These are phyloP conservation scores for Pteromalus puparum DNA, from an alignment of 1,140 invertebrate genomes.

Conservation along the genomic window DNA sequence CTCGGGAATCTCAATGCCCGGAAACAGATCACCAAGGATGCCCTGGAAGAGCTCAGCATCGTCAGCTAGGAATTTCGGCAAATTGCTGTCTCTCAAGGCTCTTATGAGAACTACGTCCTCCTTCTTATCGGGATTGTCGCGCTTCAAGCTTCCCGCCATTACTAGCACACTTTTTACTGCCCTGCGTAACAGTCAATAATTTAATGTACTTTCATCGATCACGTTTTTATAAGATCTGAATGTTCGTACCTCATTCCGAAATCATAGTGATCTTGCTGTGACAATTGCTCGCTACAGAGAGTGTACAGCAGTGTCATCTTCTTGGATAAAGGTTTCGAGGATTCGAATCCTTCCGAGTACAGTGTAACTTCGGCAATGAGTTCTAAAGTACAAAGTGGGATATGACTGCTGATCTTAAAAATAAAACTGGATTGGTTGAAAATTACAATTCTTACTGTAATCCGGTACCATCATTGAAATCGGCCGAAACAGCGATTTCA, in stretches of 20 bases:
- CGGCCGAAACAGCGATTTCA: constrained; percentile 91
- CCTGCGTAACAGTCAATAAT: constrained; percentile 56
- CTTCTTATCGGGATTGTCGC: constrained; percentile 87
- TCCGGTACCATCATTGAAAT: constrained; percentile 96
- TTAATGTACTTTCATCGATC: background rate
- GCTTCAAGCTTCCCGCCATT: constrained; percentile 92
- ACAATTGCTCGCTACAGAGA: constrained; percentile 92
- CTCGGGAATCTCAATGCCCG: constrained; percentile 85
- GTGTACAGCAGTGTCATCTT: constrained; percentile 97
- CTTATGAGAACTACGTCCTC: constrained; percentile 88
- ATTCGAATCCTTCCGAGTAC: constrained; percentile 94
- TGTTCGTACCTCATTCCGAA: constrained; percentile 89
- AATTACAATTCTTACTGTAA: constrained; percentile 78
- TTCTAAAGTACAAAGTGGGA: constrained; percentile 71
- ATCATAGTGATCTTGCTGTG: constrained; percentile 95
- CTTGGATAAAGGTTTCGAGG: constrained; percentile 87
- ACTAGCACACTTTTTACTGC: constrained; percentile 82
- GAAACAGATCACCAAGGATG: constrained; percentile 93
- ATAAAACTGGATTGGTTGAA: background rate
- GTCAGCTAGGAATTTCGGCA: constrained; percentile 93
- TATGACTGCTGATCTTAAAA: constrained; percentile 3
- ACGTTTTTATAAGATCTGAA: constrained; percentile 48
- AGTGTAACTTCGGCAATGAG: constrained; percentile 94
- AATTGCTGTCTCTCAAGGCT: constrained; percentile 92
- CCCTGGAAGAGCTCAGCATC: constrained; percentile 90